Percentiles rank a stretch among this genome's conserved stretches.
Conservation (phyloP, 1,140 invertebrate species). For the Brachionus rotundiformis region DNA sequence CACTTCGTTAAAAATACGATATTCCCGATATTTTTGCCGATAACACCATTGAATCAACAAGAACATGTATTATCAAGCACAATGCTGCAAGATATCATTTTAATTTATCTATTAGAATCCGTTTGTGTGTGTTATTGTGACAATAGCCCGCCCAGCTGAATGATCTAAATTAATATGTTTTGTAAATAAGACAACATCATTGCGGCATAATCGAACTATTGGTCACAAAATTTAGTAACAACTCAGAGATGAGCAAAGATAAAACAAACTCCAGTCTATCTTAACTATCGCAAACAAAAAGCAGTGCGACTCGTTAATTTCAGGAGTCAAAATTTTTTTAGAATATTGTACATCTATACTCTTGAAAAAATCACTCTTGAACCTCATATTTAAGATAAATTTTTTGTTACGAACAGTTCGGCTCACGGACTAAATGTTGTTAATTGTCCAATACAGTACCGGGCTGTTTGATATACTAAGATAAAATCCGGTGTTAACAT, state of each 20-base stretch:
- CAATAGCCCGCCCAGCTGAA: neutral
- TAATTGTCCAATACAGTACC: neutral
- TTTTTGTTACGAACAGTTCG: neutral
- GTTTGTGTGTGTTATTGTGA: neutral
- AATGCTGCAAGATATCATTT: constrained; percentile 30
- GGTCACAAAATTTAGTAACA: neutral
- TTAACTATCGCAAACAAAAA: neutral
- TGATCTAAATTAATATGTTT: neutral
- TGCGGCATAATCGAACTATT: neutral
- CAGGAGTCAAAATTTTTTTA: constrained; percentile 17
- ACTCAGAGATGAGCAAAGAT: neutral
- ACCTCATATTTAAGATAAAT: neutral
- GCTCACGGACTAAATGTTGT: neutral
- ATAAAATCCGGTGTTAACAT: neutral
- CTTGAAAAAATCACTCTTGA: constrained; percentile 11
- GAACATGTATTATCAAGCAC: constrained; percentile 7
- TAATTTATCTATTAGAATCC: neutral
- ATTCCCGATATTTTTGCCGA: constrained; percentile 18
- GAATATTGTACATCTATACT: neutral
- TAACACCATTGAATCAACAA: constrained; percentile 21
- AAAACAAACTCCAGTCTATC: neutral
- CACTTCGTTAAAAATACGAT: too few relatives aligned
- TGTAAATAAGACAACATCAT: constrained; percentile 14
- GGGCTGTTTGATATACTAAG: neutral
- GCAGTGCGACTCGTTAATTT: constrained; percentile 20